Evolutionary conservation across 2,797 vertebrate species (phyloP), one percentile per base, ranked within the genome.

Genomic region (Tympanoctomys barrerae): DNA sequence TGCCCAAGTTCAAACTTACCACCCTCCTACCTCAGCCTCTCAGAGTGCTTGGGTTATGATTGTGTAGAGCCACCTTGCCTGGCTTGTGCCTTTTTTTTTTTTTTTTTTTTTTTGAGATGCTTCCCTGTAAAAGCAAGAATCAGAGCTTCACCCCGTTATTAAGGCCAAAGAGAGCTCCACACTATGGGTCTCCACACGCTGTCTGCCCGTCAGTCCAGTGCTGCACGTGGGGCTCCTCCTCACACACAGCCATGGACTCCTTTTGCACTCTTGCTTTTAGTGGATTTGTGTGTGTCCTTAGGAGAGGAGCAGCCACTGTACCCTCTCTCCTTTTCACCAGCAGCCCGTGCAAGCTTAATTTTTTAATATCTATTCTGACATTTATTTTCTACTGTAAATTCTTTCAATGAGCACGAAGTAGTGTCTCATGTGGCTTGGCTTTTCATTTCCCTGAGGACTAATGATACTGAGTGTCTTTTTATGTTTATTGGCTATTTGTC

Each of bases 381-480:
- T 59, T 81, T 62, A 36, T 87, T 87, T 89, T 78, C 49, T 78
- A 9, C 31, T 52, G 46, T 28, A 78, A 52, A 52, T 73, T 42
- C 22, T 26, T 81, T 28, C 26, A 28, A 81, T 14, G 46, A 78
- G 75, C 83, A 66, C 36, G 22, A 94, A 77, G n/a, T 42, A 5
- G 3, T 62, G 39, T 62, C 39, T 85, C 26, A 9, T 9, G 28
- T 9, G n/a, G 83, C 80, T 93, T 96, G 85, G 57, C 49, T 52
- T 94, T 91, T 75, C 46, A 28, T 89, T 81, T 89, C 42, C 87
- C 62, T 22, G 24, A 77, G 89, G 36, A 73, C 61, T 82, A 66
- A 78, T 13, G 8, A 66, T 13, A 2, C 1, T 13, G 52, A 71
- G 54, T 13, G 42, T 77, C 24, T 79, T 90, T 95, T 86, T 62